Percentiles rank a stretch among this genome's conserved stretches.
Conservation (phyloP, 2,113 vertebrate species). For the Bombycilla garrulus region DNA sequence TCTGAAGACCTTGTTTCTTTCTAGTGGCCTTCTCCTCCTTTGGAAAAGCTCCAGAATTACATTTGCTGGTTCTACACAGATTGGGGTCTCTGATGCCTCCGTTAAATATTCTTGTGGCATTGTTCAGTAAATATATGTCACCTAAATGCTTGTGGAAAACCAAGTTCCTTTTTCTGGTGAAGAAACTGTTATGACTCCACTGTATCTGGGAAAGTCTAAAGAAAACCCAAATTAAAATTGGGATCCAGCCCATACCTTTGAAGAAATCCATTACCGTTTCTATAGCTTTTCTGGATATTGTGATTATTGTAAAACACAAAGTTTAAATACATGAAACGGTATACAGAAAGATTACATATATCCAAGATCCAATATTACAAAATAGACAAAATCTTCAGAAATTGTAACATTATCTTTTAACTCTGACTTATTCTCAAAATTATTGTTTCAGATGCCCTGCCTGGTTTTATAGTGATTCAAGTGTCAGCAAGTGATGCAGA, state of each 20-base stretch:
- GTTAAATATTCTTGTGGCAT: not conserved
- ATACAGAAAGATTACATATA: not conserved
- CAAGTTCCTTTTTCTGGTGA: not conserved
- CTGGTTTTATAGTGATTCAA: constrained; percentile 79
- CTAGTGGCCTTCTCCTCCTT: not conserved
- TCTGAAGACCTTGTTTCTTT: not conserved
- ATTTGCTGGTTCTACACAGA: not conserved
- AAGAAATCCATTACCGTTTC: not conserved
- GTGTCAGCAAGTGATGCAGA: constrained; percentile 85
- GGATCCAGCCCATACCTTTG: not conserved
- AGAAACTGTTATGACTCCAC: not conserved
- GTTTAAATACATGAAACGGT: not conserved
- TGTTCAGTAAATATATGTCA: not conserved
- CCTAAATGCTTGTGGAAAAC: not conserved
- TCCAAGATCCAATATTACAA: not conserved
- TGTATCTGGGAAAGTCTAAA: not conserved
- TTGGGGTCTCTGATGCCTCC: not conserved
- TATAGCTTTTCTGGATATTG: not conserved
- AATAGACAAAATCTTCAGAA: not conserved
- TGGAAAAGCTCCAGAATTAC: not conserved
- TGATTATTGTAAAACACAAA: not conserved
- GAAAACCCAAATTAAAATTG: not conserved
- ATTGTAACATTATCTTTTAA: not conserved
- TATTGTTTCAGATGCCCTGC: constrained; percentile 77
- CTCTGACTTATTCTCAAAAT: constrained; percentile 1